A percentile compares a stretch with the other conserved stretches of the same genome.
Evolutionary conservation across 2,797 vertebrate species (phyloP).

Genomic region (Momotus momota): DNA sequence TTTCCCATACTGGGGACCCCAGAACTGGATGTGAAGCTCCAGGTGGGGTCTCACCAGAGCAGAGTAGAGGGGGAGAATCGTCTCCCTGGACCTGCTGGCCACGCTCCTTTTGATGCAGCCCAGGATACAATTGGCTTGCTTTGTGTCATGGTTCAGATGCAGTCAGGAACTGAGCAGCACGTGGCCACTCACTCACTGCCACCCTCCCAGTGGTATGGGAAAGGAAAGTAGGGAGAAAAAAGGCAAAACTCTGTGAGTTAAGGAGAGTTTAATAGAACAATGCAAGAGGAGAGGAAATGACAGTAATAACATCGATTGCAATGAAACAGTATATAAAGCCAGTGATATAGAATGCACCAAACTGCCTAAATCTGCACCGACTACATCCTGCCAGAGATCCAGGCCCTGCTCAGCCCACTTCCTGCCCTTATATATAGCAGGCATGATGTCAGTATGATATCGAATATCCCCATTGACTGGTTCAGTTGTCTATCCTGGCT

Average conservation of each 20-base stretch:
- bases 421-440: not conserved
- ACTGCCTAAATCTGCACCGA: not conserved
- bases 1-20: not conserved
- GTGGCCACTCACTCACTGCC: not conserved
- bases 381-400: not conserved
- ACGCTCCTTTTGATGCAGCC: not conserved
- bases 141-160: not conserved
- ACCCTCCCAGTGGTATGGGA: not conserved
- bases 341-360: not conserved
- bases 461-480: not conserved
- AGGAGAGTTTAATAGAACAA: not conserved
- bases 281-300: not conserved
- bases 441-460: not conserved
- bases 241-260: not conserved
- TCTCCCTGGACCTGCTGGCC: fast-evolving
- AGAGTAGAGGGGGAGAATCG: not conserved
- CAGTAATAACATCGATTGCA: not conserved
- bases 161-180: not conserved
- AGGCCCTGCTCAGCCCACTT: not conserved
- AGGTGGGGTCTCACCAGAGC: not conserved
- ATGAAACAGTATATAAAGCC: not conserved
- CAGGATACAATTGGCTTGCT: not conserved
- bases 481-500: not conserved
- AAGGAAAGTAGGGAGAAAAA: not conserved
- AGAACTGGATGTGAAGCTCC: not conserved